These are phyloP conservation scores for Zaprionus vittiger DNA, from an alignment of 1,140 invertebrate genomes.

Conservation along the genomic window DNA sequence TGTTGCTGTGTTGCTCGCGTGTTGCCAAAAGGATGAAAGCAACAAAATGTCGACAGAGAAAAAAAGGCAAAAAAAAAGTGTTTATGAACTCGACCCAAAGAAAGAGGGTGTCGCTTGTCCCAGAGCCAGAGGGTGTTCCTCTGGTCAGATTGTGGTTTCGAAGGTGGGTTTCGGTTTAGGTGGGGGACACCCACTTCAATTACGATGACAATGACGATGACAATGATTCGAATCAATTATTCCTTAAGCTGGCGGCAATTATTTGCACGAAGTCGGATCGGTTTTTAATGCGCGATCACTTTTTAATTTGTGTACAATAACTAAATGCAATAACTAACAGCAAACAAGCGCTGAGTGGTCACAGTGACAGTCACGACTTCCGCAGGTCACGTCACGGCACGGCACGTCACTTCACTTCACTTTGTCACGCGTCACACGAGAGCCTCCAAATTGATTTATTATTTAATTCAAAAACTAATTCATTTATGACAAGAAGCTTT, in stretches of 20 bases:
- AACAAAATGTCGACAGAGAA: not conserved
- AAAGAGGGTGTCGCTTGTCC: not conserved
- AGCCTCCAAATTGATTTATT: slow-evolving; percentile 30
- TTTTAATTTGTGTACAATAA: slow-evolving; percentile 72
- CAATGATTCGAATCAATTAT: slow-evolving; percentile 54
- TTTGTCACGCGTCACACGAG: slow-evolving; percentile 22
- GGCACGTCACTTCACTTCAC: slow-evolving; percentile 1
- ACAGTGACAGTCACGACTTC: slow-evolving; percentile 12
- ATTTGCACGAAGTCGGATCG: slow-evolving; percentile 65
- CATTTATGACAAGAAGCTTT: slow-evolving; percentile 12
- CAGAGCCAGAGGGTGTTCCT: not conserved
- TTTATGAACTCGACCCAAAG: not conserved
- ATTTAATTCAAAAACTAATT: slow-evolving; percentile 45
- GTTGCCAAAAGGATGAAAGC: slow-evolving; percentile 1
- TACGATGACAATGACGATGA: not conserved
- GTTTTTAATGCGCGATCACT: slow-evolving; percentile 79
- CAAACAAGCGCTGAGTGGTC: slow-evolving; percentile 19
- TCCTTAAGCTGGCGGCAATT: slow-evolving; percentile 58
- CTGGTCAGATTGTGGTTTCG: not conserved
- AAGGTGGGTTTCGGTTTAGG: not conserved
- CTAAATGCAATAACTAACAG: slow-evolving; percentile 26
- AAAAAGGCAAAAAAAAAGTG: not conserved
- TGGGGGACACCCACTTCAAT: slow-evolving; percentile 38
- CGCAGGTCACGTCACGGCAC: not conserved
- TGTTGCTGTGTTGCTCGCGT: slow-evolving; percentile 2